Percentiles rank a stretch among this genome's conserved stretches.
These are phyloP conservation scores for Lagocephalus sceleratus DNA, from an alignment of 2,797 vertebrate species.

Conservation along the genomic window DNA sequence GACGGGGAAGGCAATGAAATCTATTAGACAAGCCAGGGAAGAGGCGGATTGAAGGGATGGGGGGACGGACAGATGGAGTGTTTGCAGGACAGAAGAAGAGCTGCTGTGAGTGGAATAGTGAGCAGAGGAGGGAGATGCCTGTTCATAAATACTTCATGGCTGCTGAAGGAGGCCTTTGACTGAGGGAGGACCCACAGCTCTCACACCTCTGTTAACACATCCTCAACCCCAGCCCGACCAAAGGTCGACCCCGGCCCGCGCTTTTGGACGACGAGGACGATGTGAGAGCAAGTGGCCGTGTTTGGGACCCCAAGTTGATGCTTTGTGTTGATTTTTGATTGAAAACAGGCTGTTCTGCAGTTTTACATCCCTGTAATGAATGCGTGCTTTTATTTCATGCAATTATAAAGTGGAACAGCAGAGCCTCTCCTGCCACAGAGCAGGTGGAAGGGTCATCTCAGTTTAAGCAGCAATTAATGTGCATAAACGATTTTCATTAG, in stretches of 20 bases:
- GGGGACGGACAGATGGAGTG: slow-evolving; percentile 25
- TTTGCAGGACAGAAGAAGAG: slow-evolving; percentile 13
- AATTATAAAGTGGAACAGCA: slow-evolving; percentile 14
- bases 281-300: too few species aligned
- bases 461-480: slow-evolving; percentile 35
- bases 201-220: slow-evolving; percentile 43
- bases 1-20: slow-evolving; percentile 12
- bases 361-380: not conserved
- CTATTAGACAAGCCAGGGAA: slow-evolving; percentile 35
- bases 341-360: too few species aligned
- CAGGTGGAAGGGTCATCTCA: slow-evolving; percentile 25
- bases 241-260: slow-evolving; percentile 30
- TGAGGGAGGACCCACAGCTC: slow-evolving; percentile 27
- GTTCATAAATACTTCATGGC: slow-evolving; percentile 68
- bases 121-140: slow-evolving; percentile 53
- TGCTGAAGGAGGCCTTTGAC: slow-evolving; percentile 59
- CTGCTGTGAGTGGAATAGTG: slow-evolving; percentile 56
- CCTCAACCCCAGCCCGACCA: slow-evolving; percentile 21
- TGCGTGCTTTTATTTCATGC: not conserved
- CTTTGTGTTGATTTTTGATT: too few species aligned
- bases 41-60: slow-evolving; percentile 11
- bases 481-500: slow-evolving; percentile 33
- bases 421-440: slow-evolving; percentile 10
- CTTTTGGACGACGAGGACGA: not conserved
- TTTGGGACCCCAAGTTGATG: too few species aligned